Evolutionary conservation across 2,888 invertebrate species (phyloP), one percentile per base, ranked within the genome.

Genomic region (Conops quadrifasciatus): DNA sequence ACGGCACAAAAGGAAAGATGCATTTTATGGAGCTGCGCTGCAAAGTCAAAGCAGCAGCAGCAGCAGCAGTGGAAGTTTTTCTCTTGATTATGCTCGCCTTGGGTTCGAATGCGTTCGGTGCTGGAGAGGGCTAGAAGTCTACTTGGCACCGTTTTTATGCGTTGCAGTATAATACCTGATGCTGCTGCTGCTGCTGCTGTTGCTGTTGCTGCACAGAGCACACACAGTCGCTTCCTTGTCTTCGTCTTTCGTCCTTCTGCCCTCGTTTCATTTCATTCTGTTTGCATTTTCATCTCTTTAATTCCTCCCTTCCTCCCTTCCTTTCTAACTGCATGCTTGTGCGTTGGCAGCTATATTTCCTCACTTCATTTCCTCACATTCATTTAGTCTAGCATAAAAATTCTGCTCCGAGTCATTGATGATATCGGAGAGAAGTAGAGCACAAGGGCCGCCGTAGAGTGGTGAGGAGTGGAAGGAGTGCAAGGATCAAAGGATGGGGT

Each of bases 11-110:
- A 58, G 53, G 13, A 28, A 65, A 21, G 19, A 64, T 65, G 51
- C 51, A 53, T 53, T 30, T 30, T 30, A 53, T 65, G 51, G 53
- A 51, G 66, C 51, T 47, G 63, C 26, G 63, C 19, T 53, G 53
- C 53, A 36, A 53, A 53, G 65, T 28, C 30, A 19, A 30, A 53
- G 16, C 45, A 56, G 56, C 26, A 15, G 24, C 45, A 47, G 21
- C 16, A 53, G 16, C 45, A 56, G 56, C 26, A 15, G 24, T 63
- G 47, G 21, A 26, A 63, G 45, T 26, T 58, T 15, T 58, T 13
- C 58, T 58, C 58, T 58, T 28, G 58, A 28, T 58, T 24, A 26
- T 45, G 63, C 26, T 47, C 47, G 63, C 24, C 63, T 24, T 47
- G 63, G 63, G n/a, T n/a, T n/a, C n/a, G n/a, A 45, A 47, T 9